Evolutionary conservation across 2,888 invertebrate genomes (phyloP).

Genomic region (Tortrix viridana): DNA sequence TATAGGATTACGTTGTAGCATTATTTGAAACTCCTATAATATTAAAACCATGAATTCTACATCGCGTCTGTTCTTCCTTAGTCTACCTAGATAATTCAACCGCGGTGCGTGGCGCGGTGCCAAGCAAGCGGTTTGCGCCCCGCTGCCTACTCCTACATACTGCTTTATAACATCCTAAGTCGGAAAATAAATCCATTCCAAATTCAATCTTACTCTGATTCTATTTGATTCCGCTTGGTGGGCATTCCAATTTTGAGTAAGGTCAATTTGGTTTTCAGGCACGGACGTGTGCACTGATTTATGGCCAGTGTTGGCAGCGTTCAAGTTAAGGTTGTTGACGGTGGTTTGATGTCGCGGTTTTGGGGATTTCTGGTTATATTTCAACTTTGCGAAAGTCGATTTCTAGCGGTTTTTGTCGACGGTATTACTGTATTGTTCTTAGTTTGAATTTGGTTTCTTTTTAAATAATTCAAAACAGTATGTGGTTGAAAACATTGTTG

Average conservation of each 20-base stretch:
- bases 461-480: no score
- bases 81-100: slow-evolving; percentile 55
- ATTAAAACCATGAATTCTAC: slow-evolving; percentile 5
- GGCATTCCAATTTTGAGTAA: neutral
- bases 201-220: neutral
- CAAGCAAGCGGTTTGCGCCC: slow-evolving; percentile 62
- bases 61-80: slow-evolving; percentile 38
- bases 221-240: slow-evolving; percentile 39
- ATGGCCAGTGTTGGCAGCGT: slow-evolving; percentile 44
- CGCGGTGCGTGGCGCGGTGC: slow-evolving; percentile 67
- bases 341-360: slow-evolving; percentile 42
- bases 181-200: neutral
- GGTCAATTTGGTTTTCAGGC: slow-evolving; percentile 39
- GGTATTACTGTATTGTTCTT: no score
- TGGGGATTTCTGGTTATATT: neutral
- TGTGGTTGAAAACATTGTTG: no score
- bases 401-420: no score
- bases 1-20: neutral
- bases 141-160: slow-evolving; percentile 40
- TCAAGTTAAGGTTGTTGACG: slow-evolving; percentile 56
- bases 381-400: no score
- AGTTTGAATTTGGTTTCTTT: no score
- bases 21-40: neutral
- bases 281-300: slow-evolving; percentile 58
- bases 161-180: slow-evolving; percentile 10